Conservation (phyloP, 2,888 invertebrate species). For the Orthosia cruda region DNA sequence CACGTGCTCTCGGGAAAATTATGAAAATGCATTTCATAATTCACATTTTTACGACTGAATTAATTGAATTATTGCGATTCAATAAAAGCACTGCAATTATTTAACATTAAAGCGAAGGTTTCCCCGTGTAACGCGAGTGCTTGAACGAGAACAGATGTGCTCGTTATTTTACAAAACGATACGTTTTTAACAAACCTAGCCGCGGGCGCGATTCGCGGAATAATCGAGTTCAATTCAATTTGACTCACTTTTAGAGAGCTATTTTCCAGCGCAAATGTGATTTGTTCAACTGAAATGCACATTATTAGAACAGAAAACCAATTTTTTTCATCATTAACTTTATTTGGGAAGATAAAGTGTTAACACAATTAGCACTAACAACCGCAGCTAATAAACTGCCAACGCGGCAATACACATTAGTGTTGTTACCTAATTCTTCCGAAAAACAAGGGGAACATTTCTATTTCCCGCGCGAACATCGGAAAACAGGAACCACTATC, state of each 20-base stretch:
- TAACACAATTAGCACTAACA: slow-evolving; percentile 40
- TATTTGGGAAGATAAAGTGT: slow-evolving; percentile 2
- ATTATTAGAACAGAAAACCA: neutral
- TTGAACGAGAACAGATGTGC: slow-evolving; percentile 70
- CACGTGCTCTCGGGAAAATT: slow-evolving; percentile 26
- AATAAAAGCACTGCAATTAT: slow-evolving; percentile 73
- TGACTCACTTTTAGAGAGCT: slow-evolving; percentile 52
- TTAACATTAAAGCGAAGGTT: slow-evolving; percentile 75
- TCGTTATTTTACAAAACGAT: slow-evolving; percentile 77
- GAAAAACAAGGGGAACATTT: slow-evolving; percentile 60
- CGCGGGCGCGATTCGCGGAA: slow-evolving; percentile 65
- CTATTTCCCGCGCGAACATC: slow-evolving; percentile 67
- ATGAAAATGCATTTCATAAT: slow-evolving; percentile 55
- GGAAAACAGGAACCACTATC: slow-evolving; percentile 69
- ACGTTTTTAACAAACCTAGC: slow-evolving; percentile 76
- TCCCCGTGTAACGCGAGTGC: slow-evolving; percentile 68
- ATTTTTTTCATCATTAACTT: neutral
- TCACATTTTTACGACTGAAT: slow-evolving; percentile 59
- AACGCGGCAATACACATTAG: slow-evolving; percentile 53
- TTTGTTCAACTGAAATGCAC: slow-evolving; percentile 30
- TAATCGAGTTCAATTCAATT: slow-evolving; percentile 71
- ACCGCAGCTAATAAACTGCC: slow-evolving; percentile 48
- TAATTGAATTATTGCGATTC: slow-evolving; percentile 77
- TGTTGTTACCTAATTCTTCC: slow-evolving; percentile 55
- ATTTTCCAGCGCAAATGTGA: slow-evolving; percentile 51